Percentiles rank a stretch among this genome's conserved stretches.
phyloP scores from a whole-genome alignment of 1,140 invertebrate species.

The Mactra quadrangularis region DNA sequence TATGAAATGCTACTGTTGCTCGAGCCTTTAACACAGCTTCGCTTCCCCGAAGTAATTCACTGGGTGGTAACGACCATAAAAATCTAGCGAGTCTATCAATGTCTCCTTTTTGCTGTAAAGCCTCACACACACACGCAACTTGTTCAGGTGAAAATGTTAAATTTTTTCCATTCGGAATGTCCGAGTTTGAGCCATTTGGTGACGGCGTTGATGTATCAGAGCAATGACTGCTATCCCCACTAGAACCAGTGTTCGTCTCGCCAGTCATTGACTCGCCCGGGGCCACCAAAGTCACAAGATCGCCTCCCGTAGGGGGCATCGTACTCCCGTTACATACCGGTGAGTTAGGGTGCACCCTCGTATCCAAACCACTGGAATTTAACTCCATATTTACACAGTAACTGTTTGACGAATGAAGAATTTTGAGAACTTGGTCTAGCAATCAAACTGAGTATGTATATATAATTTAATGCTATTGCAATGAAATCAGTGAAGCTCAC shows the following conservation, averaged over 20 bases:
- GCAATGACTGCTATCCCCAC: constrained; percentile 33
- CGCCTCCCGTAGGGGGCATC: constrained; percentile 51
- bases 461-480: constrained; percentile 51
- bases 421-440: constrained; percentile 54
- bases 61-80: constrained; percentile 98
- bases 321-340: constrained; percentile 42
- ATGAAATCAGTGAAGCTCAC: constrained; percentile 49
- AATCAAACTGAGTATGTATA: constrained; percentile 55
- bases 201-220: constrained; percentile 48
- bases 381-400: constrained; percentile 60
- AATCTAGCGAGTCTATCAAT: constrained; percentile 97
- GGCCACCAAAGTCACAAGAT: constrained; percentile 34
- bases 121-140: constrained; percentile 99
- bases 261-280: constrained; percentile 33
- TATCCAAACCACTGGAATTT: constrained; percentile 49
- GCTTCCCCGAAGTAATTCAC: constrained; percentile 94
- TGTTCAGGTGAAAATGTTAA: constrained; percentile 94
- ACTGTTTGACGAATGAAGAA: constrained; percentile 52
- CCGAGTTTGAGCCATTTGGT: constrained; percentile 60
- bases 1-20: constrained; percentile 95
- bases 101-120: constrained; percentile 96
- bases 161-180: constrained; percentile 77
- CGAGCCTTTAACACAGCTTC: constrained; percentile 99
- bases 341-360: constrained; percentile 13
- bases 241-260: constrained; percentile 16